phyloP scores from a whole-genome alignment of 2,888 invertebrate genomes.

The Andrena haemorrhoa region DNA sequence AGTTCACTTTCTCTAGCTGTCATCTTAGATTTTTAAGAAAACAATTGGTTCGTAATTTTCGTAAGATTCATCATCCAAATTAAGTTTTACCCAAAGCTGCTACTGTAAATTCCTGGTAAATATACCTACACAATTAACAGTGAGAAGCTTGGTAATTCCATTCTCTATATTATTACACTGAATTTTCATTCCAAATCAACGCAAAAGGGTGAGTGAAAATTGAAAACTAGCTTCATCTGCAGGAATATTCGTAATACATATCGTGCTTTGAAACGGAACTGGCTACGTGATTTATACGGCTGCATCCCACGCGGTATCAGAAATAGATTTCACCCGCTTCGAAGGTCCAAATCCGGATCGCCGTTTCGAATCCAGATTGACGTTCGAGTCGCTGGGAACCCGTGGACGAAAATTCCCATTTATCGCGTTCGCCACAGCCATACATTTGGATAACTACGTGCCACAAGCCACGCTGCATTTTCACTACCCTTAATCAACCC shows the following conservation, averaged over 20 bases:
- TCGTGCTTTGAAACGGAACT: slow-evolving; percentile 1
- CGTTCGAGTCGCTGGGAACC: slow-evolving; percentile 1
- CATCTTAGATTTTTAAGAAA: too few relatives aligned
- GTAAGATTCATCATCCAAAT: too few relatives aligned
- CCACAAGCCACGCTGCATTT: too few relatives aligned
- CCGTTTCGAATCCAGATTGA: slow-evolving; percentile 28
- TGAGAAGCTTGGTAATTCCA: too few relatives aligned
- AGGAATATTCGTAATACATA: slow-evolving; percentile 9
- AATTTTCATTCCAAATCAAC: not conserved
- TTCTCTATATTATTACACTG: too few relatives aligned
- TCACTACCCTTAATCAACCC: too few relatives aligned
- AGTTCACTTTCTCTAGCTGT: too few relatives aligned
- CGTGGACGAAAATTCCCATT: not conserved
- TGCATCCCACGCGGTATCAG: slow-evolving; percentile 14
- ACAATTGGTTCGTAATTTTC: too few relatives aligned
- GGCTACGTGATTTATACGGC: slow-evolving; percentile 25
- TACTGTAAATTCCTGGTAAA: too few relatives aligned
- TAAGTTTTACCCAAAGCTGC: too few relatives aligned
- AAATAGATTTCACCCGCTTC: slow-evolving; percentile 33
- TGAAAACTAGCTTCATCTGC: not conserved
- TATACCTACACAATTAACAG: too few relatives aligned
- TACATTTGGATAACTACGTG: too few relatives aligned
- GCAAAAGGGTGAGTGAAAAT: not conserved
- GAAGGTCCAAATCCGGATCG: slow-evolving; percentile 30
- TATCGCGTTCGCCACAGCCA: not conserved